Conservation (phyloP, 64 coral and sea anemone species). For the Porites australiensis region DNA sequence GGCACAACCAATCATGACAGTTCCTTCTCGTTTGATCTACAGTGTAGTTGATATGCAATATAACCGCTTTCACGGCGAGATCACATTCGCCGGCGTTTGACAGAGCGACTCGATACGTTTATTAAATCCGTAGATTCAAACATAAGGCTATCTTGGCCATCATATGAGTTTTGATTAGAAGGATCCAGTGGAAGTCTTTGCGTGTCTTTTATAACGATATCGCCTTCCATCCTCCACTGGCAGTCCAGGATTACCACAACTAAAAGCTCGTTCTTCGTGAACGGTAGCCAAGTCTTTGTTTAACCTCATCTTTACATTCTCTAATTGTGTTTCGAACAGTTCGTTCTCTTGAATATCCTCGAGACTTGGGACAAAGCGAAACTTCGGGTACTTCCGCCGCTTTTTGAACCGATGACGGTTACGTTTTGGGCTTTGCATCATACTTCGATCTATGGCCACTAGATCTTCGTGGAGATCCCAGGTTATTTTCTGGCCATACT, state of each 20-base stretch:
- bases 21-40: too few relatives aligned
- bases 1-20: too few relatives aligned
- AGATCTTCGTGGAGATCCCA: conserved; percentile 36
- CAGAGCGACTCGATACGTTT: background rate
- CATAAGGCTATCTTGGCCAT: background rate
- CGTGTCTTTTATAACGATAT: background rate
- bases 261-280: conserved; percentile 42
- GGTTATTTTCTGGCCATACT: conserved; percentile 61
- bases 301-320: background rate
- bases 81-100: background rate
- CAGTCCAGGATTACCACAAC: background rate
- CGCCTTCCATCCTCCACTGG: background rate
- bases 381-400: conserved; percentile 31
- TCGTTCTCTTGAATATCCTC: conserved; percentile 68
- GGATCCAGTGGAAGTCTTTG: background rate
- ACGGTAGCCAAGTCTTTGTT: conserved; percentile 24
- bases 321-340: conserved; percentile 26
- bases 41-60: too few relatives aligned
- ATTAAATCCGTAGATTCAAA: background rate
- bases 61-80: too few relatives aligned
- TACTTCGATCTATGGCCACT: background rate
- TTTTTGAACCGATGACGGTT: conserved; percentile 54
- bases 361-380: conserved; percentile 62
- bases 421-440: conserved; percentile 37
- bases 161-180: background rate